Evolutionary conservation across 2,113 vertebrate species (phyloP).

Genomic region (Brachypodius melanocephalos): DNA sequence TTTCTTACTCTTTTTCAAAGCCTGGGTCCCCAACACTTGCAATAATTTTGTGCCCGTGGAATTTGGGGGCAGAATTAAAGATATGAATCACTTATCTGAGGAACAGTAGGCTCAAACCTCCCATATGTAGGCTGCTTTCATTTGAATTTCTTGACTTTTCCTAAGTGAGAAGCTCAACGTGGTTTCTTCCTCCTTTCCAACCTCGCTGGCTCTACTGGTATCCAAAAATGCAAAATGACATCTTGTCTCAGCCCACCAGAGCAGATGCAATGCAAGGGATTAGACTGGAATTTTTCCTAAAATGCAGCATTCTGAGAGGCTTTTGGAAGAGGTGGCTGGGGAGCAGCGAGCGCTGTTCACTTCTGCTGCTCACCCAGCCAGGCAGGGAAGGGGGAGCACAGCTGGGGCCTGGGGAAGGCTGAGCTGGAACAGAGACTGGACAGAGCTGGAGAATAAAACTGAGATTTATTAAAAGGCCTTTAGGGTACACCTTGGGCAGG

Average conservation of each 20-base stretch:
- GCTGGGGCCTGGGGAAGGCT: too few species aligned
- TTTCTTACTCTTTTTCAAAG: neutral
- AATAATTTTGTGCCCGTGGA: neutral
- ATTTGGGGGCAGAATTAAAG: constrained; percentile 43
- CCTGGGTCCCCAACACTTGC: neutral
- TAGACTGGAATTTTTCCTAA: constrained; percentile 49
- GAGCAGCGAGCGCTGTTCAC: neutral
- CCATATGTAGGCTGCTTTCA: constrained; percentile 51
- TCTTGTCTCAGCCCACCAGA: constrained; percentile 62
- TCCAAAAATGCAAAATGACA: constrained; percentile 60
- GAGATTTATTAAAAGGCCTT: too few species aligned
- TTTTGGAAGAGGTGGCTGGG: neutral
- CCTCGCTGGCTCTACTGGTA: constrained; percentile 47
- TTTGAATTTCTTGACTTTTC: constrained; percentile 68
- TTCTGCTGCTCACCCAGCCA: neutral
- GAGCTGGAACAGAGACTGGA: too few species aligned
- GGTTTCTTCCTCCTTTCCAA: constrained; percentile 36
- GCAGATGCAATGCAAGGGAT: constrained; percentile 51
- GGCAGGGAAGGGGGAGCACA: neutral
- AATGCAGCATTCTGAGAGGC: neutral
- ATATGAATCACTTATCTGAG: constrained; percentile 42
- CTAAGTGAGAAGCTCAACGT: constrained; percentile 50
- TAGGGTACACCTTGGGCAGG: too few species aligned
- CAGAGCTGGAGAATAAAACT: too few species aligned
- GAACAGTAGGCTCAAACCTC: constrained; percentile 29